These are phyloP conservation scores for Pandemis corylana DNA, from an alignment of 2,888 invertebrate genomes.

Conservation along the genomic window DNA sequence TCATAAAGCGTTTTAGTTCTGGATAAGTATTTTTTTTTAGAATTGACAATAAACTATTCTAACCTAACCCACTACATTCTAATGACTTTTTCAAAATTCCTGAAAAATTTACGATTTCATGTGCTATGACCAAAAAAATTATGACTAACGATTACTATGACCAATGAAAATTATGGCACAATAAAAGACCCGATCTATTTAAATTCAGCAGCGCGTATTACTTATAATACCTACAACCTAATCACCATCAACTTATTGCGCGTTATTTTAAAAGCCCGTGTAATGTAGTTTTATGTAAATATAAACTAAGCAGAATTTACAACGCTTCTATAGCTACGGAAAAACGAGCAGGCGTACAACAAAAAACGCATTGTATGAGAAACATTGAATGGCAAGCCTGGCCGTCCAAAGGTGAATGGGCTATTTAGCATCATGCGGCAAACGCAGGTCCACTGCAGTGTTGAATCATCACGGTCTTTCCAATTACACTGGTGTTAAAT, in stretches of 20 bases:
- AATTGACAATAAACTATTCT: too few relatives aligned
- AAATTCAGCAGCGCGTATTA: background rate
- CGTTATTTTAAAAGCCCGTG: background rate
- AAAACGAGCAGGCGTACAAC: slow-evolving; percentile 23
- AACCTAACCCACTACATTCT: too few relatives aligned
- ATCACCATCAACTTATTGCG: slow-evolving; percentile 4
- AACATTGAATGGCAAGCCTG: slow-evolving; percentile 10
- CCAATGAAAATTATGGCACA: too few relatives aligned
- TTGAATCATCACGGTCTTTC: slow-evolving; percentile 27
- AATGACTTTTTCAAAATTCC: too few relatives aligned
- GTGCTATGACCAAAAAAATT: too few relatives aligned
- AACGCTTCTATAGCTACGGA: slow-evolving; percentile 18
- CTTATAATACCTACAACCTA: background rate
- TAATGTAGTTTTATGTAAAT: background rate
- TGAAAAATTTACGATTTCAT: too few relatives aligned
- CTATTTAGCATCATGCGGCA: slow-evolving; percentile 26
- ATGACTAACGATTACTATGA: too few relatives aligned
- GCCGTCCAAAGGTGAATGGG: slow-evolving; percentile 15
- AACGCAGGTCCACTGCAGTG: slow-evolving; percentile 29
- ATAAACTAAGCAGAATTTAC: background rate
- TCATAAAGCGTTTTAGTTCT: too few relatives aligned
- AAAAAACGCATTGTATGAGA: slow-evolving; percentile 29
- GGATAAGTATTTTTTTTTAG: too few relatives aligned
- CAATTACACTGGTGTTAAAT: background rate
- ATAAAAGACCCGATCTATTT: background rate